Percentiles rank a stretch among this genome's conserved stretches.
Conservation (phyloP, 92 coral and sea anemone species). For the Zoanthus solanderi region DNA sequence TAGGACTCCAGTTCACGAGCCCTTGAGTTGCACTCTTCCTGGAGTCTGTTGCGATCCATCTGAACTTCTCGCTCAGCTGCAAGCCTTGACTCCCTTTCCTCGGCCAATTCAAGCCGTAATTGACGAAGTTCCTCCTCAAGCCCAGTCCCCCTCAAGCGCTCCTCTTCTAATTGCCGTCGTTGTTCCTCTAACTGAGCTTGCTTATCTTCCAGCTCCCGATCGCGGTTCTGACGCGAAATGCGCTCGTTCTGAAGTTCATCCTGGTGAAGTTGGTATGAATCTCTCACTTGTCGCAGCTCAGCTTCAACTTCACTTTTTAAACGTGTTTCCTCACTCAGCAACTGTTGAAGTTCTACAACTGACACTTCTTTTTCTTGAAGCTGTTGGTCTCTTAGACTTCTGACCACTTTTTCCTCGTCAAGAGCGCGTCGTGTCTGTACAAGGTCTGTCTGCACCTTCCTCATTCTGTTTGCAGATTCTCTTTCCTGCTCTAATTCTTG, state of each 20-base stretch:
- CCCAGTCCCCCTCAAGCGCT: slow-evolving; percentile 59
- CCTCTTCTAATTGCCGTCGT: slow-evolving; percentile 66
- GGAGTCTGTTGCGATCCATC: slow-evolving; percentile 67
- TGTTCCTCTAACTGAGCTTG: slow-evolving; percentile 73
- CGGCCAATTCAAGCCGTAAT: slow-evolving; percentile 57
- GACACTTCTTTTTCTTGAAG: slow-evolving; percentile 72
- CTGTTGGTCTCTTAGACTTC: slow-evolving; percentile 77
- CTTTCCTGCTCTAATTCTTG: slow-evolving; percentile 79
- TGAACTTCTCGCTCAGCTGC: slow-evolving; percentile 41
- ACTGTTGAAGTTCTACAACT: slow-evolving; percentile 61
- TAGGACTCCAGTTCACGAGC: slow-evolving; percentile 36
- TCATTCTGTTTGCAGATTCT: slow-evolving; percentile 55
- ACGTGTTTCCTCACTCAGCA: slow-evolving; percentile 59
- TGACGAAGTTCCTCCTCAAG: slow-evolving; percentile 66
- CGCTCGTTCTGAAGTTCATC: slow-evolving; percentile 83
- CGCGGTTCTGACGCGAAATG: slow-evolving; percentile 77
- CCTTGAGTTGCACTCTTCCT: slow-evolving; percentile 45
- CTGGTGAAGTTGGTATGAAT: slow-evolving; percentile 70
- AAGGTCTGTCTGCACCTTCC: slow-evolving; percentile 73
- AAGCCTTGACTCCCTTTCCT: slow-evolving; percentile 52
- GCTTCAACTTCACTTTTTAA: slow-evolving; percentile 65
- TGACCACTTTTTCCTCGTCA: slow-evolving; percentile 73
- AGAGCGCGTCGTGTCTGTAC: slow-evolving; percentile 68
- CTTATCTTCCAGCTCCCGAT: slow-evolving; percentile 62
- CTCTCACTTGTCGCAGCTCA: slow-evolving; percentile 70